phyloP scores from a whole-genome alignment of 2,797 vertebrate genomes.

The Bradypus variegatus region DNA sequence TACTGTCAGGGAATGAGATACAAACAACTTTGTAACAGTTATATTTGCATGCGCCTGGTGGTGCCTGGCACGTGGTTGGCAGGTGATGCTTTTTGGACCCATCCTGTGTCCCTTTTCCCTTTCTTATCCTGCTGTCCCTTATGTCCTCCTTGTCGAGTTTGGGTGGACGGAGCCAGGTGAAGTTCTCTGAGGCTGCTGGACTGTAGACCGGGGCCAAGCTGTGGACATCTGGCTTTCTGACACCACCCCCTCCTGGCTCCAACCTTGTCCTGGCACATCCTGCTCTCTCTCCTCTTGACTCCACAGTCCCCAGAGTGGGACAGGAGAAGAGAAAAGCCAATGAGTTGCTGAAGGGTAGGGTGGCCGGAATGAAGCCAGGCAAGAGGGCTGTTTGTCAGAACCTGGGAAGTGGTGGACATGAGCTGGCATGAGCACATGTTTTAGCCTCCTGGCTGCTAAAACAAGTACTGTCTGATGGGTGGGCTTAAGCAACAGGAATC shows the following conservation, averaged over 20 bases:
- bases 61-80: neutral
- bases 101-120: neutral
- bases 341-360: neutral
- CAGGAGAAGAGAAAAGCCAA: neutral
- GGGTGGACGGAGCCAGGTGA: neutral
- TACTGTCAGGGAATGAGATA: neutral
- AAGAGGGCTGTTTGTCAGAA: neutral
- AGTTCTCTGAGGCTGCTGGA: neutral
- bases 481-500: too few species aligned
- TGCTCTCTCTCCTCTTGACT: neutral
- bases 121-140: neutral
- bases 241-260: neutral
- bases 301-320: neutral
- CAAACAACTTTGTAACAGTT: neutral
- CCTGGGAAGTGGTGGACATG: neutral
- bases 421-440: neutral
- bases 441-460: too few species aligned
- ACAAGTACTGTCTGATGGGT: too few species aligned
- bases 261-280: neutral
- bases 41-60: neutral
- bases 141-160: neutral
- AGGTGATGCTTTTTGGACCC: neutral
- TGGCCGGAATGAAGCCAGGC: neutral
- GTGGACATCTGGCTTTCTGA: neutral
- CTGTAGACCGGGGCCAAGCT: neutral